Base-by-base conservation (phyloP, 2,797 vertebrate genomes). In the Hirundo rustica region DNA sequence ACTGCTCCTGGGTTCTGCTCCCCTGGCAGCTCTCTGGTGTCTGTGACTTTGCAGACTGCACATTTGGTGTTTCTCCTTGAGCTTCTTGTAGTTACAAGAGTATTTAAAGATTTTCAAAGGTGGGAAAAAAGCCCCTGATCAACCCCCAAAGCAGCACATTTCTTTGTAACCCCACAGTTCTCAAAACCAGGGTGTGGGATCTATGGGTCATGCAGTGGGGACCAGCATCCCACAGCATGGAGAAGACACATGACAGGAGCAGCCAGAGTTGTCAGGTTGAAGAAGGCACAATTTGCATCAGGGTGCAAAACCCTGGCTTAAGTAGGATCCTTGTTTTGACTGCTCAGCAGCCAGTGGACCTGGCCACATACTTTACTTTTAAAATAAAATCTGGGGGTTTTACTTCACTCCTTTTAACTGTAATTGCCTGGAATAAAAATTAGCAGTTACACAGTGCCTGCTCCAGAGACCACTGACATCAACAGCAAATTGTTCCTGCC, bases 391-490 rank as follows among this genome's bases (percentile, higher is more conserved):
- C 4, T 14, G 17, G 6, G 7, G 0, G 1, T 19, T 85, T 70
- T 64, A 6, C 17, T 81, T 95, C 3, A 0, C 30, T 88, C 27
- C 38, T 72, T 92, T 82, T 53, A 61, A 74, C 50, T 60, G 20
- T 8, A 40, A 53, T 55, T 68, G 42, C 34, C 55, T 86, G 58
- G 44, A 45, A 71, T 61, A 32, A 93, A 89, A 83, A 47, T 13
- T 21, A 74, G 34, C 54, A 73, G 65, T 42, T 74, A 27, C 30
- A 25, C 27, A 61, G n/a, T 17, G 54, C 44, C 66, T 96, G 76
- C 58, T 78, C 76, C 70, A 78, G 82, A 68, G 82, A 88, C 76
- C 62, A 78, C 53, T 89, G 89, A 88, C 74, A 84, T 88, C 89
- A 86, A 30, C 70, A 62, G 70, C 58, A 78, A 78, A 85, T 53